Evolutionary conservation across 2,797 vertebrate genomes (phyloP), one percentile per base, ranked within the genome.

Genomic region (Dromococcyx pavoninus): DNA sequence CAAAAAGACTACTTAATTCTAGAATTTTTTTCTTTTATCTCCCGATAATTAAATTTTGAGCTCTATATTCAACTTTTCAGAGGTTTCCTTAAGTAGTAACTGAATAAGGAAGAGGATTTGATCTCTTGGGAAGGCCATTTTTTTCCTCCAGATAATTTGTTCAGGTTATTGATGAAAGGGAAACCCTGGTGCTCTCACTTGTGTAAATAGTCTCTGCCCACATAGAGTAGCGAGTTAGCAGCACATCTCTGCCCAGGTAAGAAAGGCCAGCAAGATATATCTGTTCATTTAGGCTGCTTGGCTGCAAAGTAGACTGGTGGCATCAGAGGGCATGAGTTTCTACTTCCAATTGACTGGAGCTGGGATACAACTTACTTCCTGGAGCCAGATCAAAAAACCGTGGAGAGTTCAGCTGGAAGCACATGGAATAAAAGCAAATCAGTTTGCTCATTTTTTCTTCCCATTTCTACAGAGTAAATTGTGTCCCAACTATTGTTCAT

Each of bases 151-250:
- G 81, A n/a, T 37, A 69, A 56, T 69, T 72, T 35, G 72, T 86
- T 60, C 35, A 48, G 41, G 25, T 51, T 79, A 30, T 56, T 13
- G 50, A 43, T n/a, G 32, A 12, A 17, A 30, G 25, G 30, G 6
- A 86, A 80, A 53, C 67, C 54, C 35, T 46, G 19, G n/a, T 50
- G 23, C 22, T 37, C 7, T 60, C n/a, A 37, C 39, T 44, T 0
- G 1, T 64, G 35, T 51, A 16, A 50, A 66, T 11, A 80, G 35
- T 62, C 33, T 28, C 25, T 64, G 5, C 39, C 19, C 30, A 14
- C 16, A 2, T 2, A 5, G 21, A 1, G 1, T 2, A 23, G 44
- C 6, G 39, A 19, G 27, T 11, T 8, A 25, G 23, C 65, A 80
- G 39, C 35, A 72, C 46, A 33, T 35, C n/a, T 43, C 35, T 27